Evolutionary conservation across 2,888 invertebrate genomes (phyloP), one percentile per base, ranked within the genome.

Genomic region (Polyommatus iphigenia): DNA sequence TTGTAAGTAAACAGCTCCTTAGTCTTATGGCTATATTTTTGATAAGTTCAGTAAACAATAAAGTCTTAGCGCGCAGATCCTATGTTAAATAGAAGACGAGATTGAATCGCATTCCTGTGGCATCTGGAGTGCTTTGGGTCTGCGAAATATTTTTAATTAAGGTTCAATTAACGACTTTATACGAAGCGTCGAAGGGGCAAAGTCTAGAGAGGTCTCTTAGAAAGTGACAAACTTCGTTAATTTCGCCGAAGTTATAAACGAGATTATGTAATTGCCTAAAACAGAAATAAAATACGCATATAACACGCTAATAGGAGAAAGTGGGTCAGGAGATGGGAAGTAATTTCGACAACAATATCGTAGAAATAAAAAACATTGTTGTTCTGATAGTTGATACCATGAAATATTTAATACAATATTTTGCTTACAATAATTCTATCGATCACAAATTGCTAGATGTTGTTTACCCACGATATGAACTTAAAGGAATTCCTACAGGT

Each of bases 1-100:
- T 93, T 80, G 94, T 94, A 86, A 92, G 93, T 90, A 36, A 46
- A 54, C 5, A 7, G 76, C 46, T n/a, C 24, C 4, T 62, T 20
- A 13, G 7, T n/a, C 24, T 32, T 32, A 67, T 24, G 62, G 10
- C 10, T 20, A 0, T 62, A 13, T 59, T 57, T 57, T 20, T 4
- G 24, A 13, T 62, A 62, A 4, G 62, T 20, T 24, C 20, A 18
- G 18, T 10, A 62, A 62, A 62, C 24, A 20, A 62, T 20, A 24
- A 62, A 13, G 13, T 24, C 13, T 24, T 4, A 62, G 13, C 62
- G 29, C 15, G 67, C 15, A 67, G 15, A 32, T 67, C 20, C 29
- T 32, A 29, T 67, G 15, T 15, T 67, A 29, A 15, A 67, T 18
- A 29, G 29, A 2, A 15, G 2, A 13, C 15, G 67, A 15, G 15